Percentiles rank a stretch among this genome's conserved stretches.
Evolutionary conservation across 2,797 vertebrate genomes (phyloP).

Genomic region (Lacerta bilineata): DNA sequence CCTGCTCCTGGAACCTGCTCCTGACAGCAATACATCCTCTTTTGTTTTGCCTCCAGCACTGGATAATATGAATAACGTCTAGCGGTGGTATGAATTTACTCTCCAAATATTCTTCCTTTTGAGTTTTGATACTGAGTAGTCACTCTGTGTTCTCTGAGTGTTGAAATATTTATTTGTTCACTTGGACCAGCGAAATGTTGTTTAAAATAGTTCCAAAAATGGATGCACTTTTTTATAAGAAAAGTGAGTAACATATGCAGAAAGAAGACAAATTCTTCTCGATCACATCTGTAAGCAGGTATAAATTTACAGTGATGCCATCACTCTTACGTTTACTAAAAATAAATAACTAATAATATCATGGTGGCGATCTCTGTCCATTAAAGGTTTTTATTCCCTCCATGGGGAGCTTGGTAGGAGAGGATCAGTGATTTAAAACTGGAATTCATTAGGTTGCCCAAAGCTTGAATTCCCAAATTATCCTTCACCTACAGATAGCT

Average conservation of each 20-base stretch:
- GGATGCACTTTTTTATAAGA: neutral
- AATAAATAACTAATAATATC: too few species aligned
- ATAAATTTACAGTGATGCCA: neutral
- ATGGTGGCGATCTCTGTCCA: neutral
- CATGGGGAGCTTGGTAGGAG: neutral
- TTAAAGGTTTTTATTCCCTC: slow-evolving; percentile 15
- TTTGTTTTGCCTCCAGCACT: neutral
- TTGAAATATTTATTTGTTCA: neutral
- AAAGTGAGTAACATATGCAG: neutral
- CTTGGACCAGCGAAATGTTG: neutral
- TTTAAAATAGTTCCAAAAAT: slow-evolving; percentile 9
- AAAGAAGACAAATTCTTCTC: neutral
- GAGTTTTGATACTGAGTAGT: neutral
- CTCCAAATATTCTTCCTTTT: neutral
- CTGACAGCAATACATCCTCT: too few species aligned
- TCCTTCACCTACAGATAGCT: slow-evolving; percentile 12
- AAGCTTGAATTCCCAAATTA: slow-evolving; percentile 15
- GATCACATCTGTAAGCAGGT: neutral
- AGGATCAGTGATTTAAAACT: neutral
- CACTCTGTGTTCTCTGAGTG: neutral
- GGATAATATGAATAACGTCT: neutral
- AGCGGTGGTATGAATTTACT: neutral
- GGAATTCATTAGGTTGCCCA: slow-evolving; percentile 9
- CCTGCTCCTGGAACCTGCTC: too few species aligned
- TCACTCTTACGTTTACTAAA: neutral